phyloP scores from a whole-genome alignment of 1,140 invertebrate genomes.

The Heterodera schachtii region DNA sequence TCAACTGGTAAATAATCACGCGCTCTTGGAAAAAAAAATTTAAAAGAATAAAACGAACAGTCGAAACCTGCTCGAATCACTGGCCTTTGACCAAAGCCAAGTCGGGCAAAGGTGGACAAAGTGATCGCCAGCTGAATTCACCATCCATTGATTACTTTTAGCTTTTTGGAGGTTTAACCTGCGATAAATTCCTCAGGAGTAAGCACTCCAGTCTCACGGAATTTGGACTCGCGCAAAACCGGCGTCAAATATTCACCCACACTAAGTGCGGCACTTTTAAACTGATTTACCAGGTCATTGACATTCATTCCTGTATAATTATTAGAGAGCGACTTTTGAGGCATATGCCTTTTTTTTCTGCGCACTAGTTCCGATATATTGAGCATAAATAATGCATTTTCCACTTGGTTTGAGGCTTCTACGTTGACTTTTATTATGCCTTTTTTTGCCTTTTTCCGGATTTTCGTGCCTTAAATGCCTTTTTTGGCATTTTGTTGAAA shows the following conservation, averaged over 20 bases:
- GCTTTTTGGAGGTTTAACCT: constrained; percentile 7
- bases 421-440: too few relatives aligned
- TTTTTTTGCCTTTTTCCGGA: too few relatives aligned
- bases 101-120: constrained; percentile 98
- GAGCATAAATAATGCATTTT: too few relatives aligned
- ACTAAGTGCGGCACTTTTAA: constrained; percentile 38
- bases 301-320: constrained; percentile 24
- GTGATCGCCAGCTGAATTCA: constrained; percentile 81
- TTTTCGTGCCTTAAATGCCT: too few relatives aligned
- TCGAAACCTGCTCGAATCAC: constrained; percentile 77
- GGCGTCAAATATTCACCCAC: constrained; percentile 95
- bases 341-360: too few relatives aligned
- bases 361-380: too few relatives aligned
- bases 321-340: too few relatives aligned
- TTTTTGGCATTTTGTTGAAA: too few relatives aligned
- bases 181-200: constrained; percentile 75
- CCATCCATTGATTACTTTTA: too few relatives aligned
- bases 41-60: background rate
- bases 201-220: constrained; percentile 93
- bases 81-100: constrained; percentile 90
- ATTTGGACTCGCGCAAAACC: constrained; percentile 95
- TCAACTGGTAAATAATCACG: constrained; percentile 70
- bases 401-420: too few relatives aligned
- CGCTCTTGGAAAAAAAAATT: constrained; percentile 35
- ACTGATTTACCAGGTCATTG: constrained; percentile 44